These are phyloP conservation scores for Turritopsis rubra DNA, from an alignment of 30 jellyfish, hydroid and myxozoan genomes.

Conservation along the genomic window DNA sequence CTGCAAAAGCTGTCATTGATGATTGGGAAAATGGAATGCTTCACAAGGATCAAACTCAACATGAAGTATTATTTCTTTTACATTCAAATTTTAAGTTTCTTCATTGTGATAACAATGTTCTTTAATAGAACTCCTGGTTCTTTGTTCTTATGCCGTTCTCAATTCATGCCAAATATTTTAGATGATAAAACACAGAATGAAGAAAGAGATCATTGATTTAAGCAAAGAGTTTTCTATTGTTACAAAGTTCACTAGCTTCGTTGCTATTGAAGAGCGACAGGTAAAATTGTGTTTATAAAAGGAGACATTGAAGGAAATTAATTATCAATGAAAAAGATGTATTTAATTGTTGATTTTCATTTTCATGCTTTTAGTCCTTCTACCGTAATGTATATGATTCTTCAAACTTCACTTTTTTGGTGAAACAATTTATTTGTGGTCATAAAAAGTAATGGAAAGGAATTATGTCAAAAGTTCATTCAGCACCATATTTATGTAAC, in stretches of 20 bases:
- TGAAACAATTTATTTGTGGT: too few species aligned
- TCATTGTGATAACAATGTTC: too few species aligned
- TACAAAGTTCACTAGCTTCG: conserved; percentile 85
- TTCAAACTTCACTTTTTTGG: too few species aligned
- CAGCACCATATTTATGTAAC: too few species aligned
- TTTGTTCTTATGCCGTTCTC: background rate
- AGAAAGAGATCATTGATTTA: conserved; percentile 45
- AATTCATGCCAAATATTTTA: background rate
- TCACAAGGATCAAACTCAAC: conserved; percentile 53
- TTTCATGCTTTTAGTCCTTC: too few species aligned
- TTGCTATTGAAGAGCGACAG: conserved; percentile 83
- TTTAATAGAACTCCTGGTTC: too few species aligned
- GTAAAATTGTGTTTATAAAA: background rate
- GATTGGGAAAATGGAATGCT: conserved; percentile 91
- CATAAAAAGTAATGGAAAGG: too few species aligned
- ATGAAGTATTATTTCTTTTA: conserved; percentile 43
- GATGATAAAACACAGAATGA: conserved; percentile 63
- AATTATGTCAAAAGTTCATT: too few species aligned
- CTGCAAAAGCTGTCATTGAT: conserved; percentile 82
- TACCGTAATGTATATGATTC: too few species aligned
- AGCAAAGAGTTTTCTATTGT: conserved; percentile 77
- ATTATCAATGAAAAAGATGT: too few species aligned
- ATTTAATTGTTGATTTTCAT: too few species aligned
- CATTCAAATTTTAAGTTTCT: background rate
- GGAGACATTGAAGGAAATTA: background rate